Percentiles rank a stretch among this genome's conserved stretches.
phyloP scores from a whole-genome alignment of 2,888 invertebrate species.

The Electrophaes corylata region DNA sequence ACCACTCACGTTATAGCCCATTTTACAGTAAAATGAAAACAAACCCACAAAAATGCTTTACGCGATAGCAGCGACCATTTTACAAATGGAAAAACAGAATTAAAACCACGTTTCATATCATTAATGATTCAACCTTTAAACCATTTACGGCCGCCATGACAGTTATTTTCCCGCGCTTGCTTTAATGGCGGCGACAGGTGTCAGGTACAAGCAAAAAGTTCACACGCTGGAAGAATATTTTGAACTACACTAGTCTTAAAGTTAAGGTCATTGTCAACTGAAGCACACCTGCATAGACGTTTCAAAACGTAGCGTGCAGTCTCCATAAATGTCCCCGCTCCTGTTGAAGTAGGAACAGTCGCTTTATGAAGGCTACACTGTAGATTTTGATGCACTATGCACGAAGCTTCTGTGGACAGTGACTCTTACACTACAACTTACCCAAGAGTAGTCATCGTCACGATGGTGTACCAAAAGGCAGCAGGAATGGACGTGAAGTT shows the following conservation, averaged over 20 bases:
- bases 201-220: conserved; percentile 47
- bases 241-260: conserved; percentile 14
- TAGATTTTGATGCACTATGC: conserved; percentile 29
- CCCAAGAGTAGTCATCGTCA: conserved; percentile 99
- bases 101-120: conserved; percentile 50
- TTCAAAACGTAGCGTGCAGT: conserved; percentile 30
- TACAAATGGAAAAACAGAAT: conserved; percentile 49
- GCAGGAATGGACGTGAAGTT: conserved; percentile 99
- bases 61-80: conserved; percentile 40
- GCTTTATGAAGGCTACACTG: conserved; percentile 27
- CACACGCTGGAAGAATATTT: conserved; percentile 1
- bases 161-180: conserved; percentile 70
- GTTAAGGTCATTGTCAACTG: conserved; percentile 27
- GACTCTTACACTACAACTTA: conserved; percentile 83
- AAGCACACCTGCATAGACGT: conserved; percentile 31
- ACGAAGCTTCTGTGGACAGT: conserved; percentile 26
- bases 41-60: conserved; percentile 43
- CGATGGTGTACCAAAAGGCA: conserved; percentile 99
- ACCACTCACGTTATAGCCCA: conserved; percentile 10
- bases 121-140: conserved; percentile 60
- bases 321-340: conserved; percentile 21
- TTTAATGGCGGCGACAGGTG: conserved; percentile 78
- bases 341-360: conserved; percentile 12
- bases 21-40: conserved; percentile 22
- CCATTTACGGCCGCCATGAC: conserved; percentile 72